A percentile compares a stretch with the other conserved stretches of the same genome.
These are phyloP conservation scores for Ctenosaura bakeri DNA, from an alignment of 2,797 vertebrate genomes.

Conservation along the genomic window DNA sequence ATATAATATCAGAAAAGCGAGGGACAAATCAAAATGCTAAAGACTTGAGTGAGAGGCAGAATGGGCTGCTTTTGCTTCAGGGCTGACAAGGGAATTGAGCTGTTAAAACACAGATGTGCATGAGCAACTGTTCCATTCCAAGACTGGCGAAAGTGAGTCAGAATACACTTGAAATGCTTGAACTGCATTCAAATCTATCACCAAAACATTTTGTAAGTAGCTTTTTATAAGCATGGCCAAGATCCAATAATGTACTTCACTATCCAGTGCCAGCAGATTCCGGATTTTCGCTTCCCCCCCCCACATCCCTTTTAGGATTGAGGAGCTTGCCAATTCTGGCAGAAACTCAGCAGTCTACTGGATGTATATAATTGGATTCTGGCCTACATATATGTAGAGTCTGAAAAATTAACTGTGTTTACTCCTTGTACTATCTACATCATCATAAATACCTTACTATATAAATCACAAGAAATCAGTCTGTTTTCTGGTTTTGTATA, in stretches of 20 bases:
- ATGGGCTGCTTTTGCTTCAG: not conserved
- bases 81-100: not conserved
- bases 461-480: not conserved
- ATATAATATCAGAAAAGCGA: constrained; percentile 20
- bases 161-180: constrained; percentile 14
- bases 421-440: not conserved
- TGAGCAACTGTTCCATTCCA: not conserved
- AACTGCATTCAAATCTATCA: constrained; percentile 20
- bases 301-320: too few relatives aligned
- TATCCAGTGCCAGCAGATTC: too few relatives aligned
- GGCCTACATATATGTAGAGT: too few relatives aligned
- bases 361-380: too few relatives aligned
- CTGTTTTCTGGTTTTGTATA: not conserved
- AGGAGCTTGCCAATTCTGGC: too few relatives aligned
- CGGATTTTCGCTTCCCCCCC: too few relatives aligned
- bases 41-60: not conserved
- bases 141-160: constrained; percentile 17
- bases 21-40: not conserved
- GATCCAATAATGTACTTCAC: too few relatives aligned
- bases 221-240: not conserved
- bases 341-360: too few relatives aligned
- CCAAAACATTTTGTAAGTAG: not conserved
- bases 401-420: not conserved
- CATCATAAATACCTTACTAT: too few relatives aligned
- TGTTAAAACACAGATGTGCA: not conserved